Base-by-base conservation (phyloP, 1,140 invertebrate genomes). In the Apis laboriosa region DNA sequence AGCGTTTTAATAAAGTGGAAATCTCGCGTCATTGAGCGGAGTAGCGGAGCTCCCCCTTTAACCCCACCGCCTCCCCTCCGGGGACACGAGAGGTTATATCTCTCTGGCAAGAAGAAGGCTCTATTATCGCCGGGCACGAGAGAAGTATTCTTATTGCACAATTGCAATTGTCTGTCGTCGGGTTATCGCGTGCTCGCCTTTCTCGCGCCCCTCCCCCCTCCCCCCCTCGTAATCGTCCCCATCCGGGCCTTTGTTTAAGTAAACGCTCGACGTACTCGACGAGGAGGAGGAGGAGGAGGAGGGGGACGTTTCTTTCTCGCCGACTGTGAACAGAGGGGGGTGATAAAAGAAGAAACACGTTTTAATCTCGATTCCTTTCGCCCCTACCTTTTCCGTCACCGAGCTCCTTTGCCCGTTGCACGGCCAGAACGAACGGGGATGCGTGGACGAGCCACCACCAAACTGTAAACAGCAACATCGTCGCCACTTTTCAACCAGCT, bases 321-420 rank as follows among this genome's bases (percentile, higher is more conserved):
- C 63, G 15, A 34, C 5, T 15, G 53, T 7, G 53, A 28, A 55
- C 1, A 5, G 9, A 8, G 56, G 7, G 4, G 24, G 17, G 13
- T 2, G n/a, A 9, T 13, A 74, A 34, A 9, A 51, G 12, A 1
- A 19, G 3, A 17, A 28, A 86, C 43, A 24, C n/a, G 58, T 17
- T 79, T 74, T 67, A 80, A 80, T 43, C 24, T 55, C 61, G 53
- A 64, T 58, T 43, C 5, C 34, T 43, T 43, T 7, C 34, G 34
- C 2, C 34, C 90, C 88, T 90, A 94, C 93, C 91, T 91, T 91
- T 94, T 56, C 93, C 93, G 51, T 94, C 93, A 49, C 91, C 90
- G 53, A 91, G 88, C 68, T 94, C 93, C 84, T 93, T 94, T 15
- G 88, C 88, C 43, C 93, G 90, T 53, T 93, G 87, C 51, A 91